Evolutionary conservation across 2,113 vertebrate genomes (phyloP).

Genomic region (Alosa alosa): DNA sequence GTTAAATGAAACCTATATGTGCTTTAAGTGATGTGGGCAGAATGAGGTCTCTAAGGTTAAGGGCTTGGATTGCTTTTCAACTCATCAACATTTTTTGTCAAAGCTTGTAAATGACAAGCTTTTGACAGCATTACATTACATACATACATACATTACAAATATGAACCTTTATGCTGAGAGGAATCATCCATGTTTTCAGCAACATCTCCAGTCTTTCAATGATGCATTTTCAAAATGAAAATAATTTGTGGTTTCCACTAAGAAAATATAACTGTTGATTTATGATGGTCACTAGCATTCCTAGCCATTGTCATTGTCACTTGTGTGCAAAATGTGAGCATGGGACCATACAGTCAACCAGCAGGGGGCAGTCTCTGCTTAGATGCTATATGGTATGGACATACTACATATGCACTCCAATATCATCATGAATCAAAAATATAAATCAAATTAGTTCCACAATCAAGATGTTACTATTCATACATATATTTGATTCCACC

Average conservation of each 20-base stretch:
- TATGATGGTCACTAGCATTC: neutral
- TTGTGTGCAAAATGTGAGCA: neutral
- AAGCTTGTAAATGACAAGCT: neutral
- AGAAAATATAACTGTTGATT: neutral
- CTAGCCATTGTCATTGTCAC: neutral
- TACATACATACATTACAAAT: neutral
- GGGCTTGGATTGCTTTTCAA: neutral
- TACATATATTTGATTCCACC: too few species aligned
- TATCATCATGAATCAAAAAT: neutral
- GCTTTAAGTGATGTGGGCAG: neutral
- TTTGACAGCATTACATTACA: neutral
- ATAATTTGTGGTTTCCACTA: neutral
- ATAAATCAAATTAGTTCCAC: neutral
- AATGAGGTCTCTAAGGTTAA: neutral
- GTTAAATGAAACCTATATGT: neutral
- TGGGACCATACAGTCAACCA: neutral
- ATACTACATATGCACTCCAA: neutral
- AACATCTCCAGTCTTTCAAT: neutral
- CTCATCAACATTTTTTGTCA: neutral
- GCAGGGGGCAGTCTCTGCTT: constrained; percentile 21
- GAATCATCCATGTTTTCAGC: neutral
- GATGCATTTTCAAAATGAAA: neutral
- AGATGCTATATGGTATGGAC: neutral
- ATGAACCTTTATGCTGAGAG: neutral
- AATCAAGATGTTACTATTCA: neutral